Base-by-base conservation (phyloP, 2,113 vertebrate genomes). In the Lutjanus erythropterus region DNA sequence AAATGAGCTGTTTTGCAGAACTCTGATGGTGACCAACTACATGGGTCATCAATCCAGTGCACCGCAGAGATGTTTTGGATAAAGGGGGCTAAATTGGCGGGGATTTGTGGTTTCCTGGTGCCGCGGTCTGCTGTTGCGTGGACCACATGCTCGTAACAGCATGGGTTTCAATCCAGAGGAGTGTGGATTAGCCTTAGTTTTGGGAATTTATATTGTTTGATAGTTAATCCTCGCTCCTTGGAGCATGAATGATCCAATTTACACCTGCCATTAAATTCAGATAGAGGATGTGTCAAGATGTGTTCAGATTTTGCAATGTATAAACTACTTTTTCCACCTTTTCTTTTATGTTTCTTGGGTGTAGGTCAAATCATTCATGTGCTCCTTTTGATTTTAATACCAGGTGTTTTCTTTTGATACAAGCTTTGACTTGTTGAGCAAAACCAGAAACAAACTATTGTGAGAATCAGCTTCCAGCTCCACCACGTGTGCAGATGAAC, bases 1-100 rank as follows among this genome's bases (percentile, higher is more conserved):
- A 98, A 97, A 98, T 97, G 91, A 96, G 95, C 96, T 94, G 95
- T 95, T 91, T 93, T 94, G 81, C 90, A 89, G 84, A 88, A 88
- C 92, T 93, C 86, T 11, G 83, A 78, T 86, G 90, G 86, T 92
- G 92, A 94, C 92, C 93, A 87, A 86, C 91, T 88, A 87, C 91
- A 83, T 85, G 92, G 91, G 91, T 94, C 93, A 92, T 92, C 93
- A 91, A 86, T 88, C 85, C 91, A 88, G 39, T 75, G 77, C 58
- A 47, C 83, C 78, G 71, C 87, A 85, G 86, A 90, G 92, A 94
- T 93, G 91, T 89, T 35, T 87, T 70, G 83, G 89, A 93, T 94
- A 87, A 92, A 91, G 78, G 86, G 86, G 64, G 76, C 83, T 89
- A 89, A 94, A 92, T 94, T 92, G 90, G 88, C 80, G 49, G 65